Base-by-base conservation (phyloP, 2,113 vertebrate genomes). In the Oxyruncus cristatus region DNA sequence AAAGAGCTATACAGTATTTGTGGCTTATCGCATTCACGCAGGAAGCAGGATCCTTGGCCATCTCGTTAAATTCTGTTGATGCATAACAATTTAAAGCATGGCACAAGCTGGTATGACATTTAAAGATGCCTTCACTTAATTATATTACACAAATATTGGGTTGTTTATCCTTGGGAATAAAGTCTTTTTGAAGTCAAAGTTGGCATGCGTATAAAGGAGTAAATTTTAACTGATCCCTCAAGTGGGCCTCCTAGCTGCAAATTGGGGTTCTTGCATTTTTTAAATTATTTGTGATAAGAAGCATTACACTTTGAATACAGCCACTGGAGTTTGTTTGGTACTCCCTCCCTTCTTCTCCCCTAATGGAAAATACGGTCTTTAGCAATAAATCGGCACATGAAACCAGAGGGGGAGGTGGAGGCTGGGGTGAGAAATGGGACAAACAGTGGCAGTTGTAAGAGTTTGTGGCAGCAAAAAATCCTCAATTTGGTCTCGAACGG, bases 51-150 rank as follows among this genome's bases (percentile, higher is more conserved):
- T 99, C 98, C 98, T 99, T 99, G 98, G 99, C 99, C 99, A 99
- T 99, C 99, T 99, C 99, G 99, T 99, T 99, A 99, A 99, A 99
- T 99, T 99, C 99, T 99, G 99, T 99, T 99, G 99, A 99, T 99
- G 99, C 99, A 99, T 99, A 99, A 99, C 99, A 99, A 99, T 99
- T 99, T 99, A 99, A 99, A 99, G 99, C 99, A 99, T 99, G 99
- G 99, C 99, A 99, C 99, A 98, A 98, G 99, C 99, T 98, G 98
- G 98, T 99, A 99, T 99, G 99, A 99, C 99, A 99, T 99, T 99
- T 99, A 99, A 99, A 99, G 99, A 99, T 99, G 99, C 99, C 99
- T 99, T 98, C 98, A 99, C 99, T 99, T 99, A 99, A 99, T 99
- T 99, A 99, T 99, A 99, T 99, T 99, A 99, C 98, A 99, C 99